phyloP scores from a whole-genome alignment of 37 sponge, comb jelly and placozoan genomes.

The Hormiphora californensis region DNA sequence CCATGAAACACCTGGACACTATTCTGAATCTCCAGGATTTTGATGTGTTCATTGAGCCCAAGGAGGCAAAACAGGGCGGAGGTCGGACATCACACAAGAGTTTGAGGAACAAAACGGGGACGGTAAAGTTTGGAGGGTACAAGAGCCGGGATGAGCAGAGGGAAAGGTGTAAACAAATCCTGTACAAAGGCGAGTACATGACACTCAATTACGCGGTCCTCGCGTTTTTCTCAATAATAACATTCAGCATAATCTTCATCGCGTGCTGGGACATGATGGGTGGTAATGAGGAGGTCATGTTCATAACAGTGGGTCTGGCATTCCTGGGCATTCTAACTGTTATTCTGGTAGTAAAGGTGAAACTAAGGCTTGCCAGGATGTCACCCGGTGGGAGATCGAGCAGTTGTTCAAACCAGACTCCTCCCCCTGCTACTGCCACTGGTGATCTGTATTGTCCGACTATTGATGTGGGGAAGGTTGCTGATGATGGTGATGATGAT shows the following conservation, averaged over 20 bases:
- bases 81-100: too few species aligned
- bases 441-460: too few species aligned
- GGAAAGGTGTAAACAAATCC: background rate
- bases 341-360: background rate
- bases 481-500: too few species aligned
- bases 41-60: too few species aligned
- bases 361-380: background rate
- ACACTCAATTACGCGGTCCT: background rate
- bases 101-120: too few species aligned
- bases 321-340: background rate
- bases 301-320: background rate
- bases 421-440: too few species aligned
- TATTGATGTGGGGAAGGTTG: too few species aligned
- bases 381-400: background rate
- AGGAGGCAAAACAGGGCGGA: too few species aligned
- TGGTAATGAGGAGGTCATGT: background rate
- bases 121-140: background rate
- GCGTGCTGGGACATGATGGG: background rate
- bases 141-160: background rate
- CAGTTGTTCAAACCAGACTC: too few species aligned
- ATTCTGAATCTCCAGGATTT: too few species aligned
- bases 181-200: constrained; percentile 7
- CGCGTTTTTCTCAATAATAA: background rate
- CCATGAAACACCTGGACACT: too few species aligned
- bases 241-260: background rate